Evolutionary conservation across 2,888 invertebrate species (phyloP).

Genomic region (Cantharis rufa): DNA sequence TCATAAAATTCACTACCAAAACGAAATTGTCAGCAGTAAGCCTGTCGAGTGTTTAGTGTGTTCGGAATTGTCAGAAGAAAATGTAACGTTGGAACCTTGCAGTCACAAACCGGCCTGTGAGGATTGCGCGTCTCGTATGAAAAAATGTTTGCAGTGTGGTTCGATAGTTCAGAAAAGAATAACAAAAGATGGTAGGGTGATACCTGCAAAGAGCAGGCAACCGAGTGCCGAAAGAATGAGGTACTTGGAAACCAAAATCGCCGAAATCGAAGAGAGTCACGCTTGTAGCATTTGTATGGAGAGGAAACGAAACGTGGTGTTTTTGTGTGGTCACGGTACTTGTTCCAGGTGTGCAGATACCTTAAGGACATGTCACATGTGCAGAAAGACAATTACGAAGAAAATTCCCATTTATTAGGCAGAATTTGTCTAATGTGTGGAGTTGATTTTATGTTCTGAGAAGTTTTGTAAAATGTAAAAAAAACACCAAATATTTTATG

Average conservation of each 20-base stretch:
- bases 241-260: constrained; percentile 76
- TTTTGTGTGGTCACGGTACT: constrained; percentile 86
- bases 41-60: constrained; percentile 72
- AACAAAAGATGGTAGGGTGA: constrained; percentile 59
- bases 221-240: constrained; percentile 69
- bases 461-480: background rate
- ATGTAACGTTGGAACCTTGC: constrained; percentile 73
- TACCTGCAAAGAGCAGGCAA: constrained; percentile 59
- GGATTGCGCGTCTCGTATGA: constrained; percentile 77
- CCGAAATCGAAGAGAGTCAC: constrained; percentile 84
- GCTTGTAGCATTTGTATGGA: constrained; percentile 91
- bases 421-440: background rate
- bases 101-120: constrained; percentile 74
- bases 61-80: constrained; percentile 66
- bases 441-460: background rate
- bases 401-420: constrained; percentile 63
- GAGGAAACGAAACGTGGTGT: constrained; percentile 77
- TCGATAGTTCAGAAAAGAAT: constrained; percentile 62
- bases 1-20: constrained; percentile 47
- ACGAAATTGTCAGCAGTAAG: constrained; percentile 48
- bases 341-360: constrained; percentile 83
- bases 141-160: constrained; percentile 74
- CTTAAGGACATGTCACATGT: constrained; percentile 85
- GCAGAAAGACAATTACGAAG: constrained; percentile 74
- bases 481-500: background rate